Evolutionary conservation across 2,888 invertebrate species (phyloP).

Genomic region (Mythimna vitellina): DNA sequence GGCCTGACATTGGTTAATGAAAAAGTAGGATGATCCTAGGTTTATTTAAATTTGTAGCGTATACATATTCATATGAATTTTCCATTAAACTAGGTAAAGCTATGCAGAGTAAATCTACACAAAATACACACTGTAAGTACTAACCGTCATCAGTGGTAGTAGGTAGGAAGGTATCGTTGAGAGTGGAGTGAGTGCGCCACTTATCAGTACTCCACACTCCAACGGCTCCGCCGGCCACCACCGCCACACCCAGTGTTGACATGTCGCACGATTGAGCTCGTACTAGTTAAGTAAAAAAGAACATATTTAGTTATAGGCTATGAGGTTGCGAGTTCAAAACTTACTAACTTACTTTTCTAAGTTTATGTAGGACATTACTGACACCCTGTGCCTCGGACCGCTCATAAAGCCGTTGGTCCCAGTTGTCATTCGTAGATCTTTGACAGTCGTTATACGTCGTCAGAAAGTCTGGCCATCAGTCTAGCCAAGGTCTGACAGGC

Average conservation of each 20-base stretch:
- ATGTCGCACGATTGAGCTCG: conserved; percentile 96
- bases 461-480: too few relatives aligned
- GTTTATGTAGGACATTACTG: too few relatives aligned
- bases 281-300: conserved; percentile 81
- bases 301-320: background rate
- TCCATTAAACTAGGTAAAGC: too few relatives aligned
- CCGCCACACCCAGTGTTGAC: conserved; percentile 97
- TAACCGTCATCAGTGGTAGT: conserved; percentile 94
- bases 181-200: conserved; percentile 85
- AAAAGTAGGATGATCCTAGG: background rate
- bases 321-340: too few relatives aligned
- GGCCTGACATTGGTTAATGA: background rate
- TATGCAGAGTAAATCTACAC: too few relatives aligned
- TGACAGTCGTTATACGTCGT: too few relatives aligned
- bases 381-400: too few relatives aligned
- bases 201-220: conserved; percentile 87
- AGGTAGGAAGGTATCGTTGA: conserved; percentile 95
- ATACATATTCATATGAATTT: too few relatives aligned
- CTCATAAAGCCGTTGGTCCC: too few relatives aligned
- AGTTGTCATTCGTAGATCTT: too few relatives aligned
- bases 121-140: conserved; percentile 3
- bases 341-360: too few relatives aligned
- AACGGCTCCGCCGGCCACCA: conserved; percentile 96
- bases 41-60: background rate
- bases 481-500: too few relatives aligned